Percentiles rank a stretch among this genome's conserved stretches.
Evolutionary conservation across 2,797 vertebrate genomes (phyloP).

Genomic region (Momotus momota): DNA sequence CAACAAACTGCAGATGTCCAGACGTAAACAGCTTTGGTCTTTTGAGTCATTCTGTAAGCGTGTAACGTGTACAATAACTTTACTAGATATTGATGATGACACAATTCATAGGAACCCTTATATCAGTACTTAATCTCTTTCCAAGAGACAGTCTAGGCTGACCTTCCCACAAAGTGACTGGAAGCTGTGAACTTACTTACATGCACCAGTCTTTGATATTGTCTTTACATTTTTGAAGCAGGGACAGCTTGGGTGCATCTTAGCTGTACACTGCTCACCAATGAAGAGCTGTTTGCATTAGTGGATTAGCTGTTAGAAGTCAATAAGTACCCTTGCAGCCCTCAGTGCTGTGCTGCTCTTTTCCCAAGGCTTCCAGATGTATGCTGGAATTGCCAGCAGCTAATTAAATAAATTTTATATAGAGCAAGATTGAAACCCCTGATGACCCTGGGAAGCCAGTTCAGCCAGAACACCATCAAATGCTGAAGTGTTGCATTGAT

Average conservation of each 20-base stretch:
- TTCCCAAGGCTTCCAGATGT: background rate
- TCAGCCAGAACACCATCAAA: background rate
- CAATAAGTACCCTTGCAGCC: background rate
- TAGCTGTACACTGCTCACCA: accelerated
- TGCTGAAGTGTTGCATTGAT: background rate
- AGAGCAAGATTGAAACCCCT: background rate
- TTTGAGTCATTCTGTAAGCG: background rate
- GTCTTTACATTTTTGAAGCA: background rate
- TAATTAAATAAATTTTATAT: background rate
- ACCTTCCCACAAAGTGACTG: background rate
- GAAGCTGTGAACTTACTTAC: background rate
- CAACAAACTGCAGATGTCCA: background rate
- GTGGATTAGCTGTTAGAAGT: background rate
- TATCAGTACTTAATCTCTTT: background rate
- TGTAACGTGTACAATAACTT: background rate
- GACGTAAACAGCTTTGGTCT: background rate
- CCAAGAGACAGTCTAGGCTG: background rate
- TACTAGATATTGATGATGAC: background rate
- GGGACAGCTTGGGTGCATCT: background rate
- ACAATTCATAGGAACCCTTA: background rate
- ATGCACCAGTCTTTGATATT: background rate
- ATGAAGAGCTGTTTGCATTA: background rate
- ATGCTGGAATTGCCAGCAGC: background rate
- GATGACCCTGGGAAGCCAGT: background rate
- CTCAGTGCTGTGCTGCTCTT: background rate